Conservation (phyloP, 2,113 vertebrate species). For the Mormyrus lacerda region DNA sequence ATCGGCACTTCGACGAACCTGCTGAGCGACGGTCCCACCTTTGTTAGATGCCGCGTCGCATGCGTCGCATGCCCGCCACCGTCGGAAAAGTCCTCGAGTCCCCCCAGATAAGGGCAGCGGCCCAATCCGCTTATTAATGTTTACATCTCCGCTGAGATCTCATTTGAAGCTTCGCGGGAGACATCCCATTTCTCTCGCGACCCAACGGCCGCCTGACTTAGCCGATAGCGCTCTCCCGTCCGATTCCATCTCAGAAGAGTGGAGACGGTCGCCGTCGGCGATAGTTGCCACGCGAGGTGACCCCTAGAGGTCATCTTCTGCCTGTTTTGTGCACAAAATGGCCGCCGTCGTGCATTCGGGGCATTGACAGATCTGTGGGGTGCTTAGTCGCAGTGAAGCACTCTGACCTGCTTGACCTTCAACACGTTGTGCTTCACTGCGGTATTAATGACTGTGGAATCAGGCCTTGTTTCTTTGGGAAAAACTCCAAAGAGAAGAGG, state of each 20-base stretch:
- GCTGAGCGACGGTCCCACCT: not conserved
- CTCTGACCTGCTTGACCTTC: not conserved
- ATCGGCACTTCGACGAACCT: not conserved
- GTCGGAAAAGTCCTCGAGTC: not conserved
- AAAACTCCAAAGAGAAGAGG: not conserved
- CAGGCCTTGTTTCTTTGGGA: not conserved
- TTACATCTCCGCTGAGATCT: conserved; percentile 6
- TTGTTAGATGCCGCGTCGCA: not conserved
- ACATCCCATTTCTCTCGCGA: not conserved
- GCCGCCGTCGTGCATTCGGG: not conserved
- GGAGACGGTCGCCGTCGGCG: not conserved
- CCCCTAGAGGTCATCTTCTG: not conserved
- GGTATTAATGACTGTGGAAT: not conserved
- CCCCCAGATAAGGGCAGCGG: not conserved
- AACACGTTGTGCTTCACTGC: not conserved
- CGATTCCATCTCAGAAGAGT: not conserved
- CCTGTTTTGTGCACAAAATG: not conserved
- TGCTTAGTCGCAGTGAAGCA: not conserved
- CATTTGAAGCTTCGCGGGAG: not conserved
- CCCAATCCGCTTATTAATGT: conserved; percentile 13
- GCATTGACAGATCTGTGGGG: not conserved
- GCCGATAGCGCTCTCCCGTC: not conserved
- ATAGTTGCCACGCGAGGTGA: not conserved
- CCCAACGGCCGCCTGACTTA: no score
- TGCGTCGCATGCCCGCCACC: not conserved